These are phyloP conservation scores for Matsumyia berberina DNA, from an alignment of 2,888 invertebrate species.

Conservation along the genomic window DNA sequence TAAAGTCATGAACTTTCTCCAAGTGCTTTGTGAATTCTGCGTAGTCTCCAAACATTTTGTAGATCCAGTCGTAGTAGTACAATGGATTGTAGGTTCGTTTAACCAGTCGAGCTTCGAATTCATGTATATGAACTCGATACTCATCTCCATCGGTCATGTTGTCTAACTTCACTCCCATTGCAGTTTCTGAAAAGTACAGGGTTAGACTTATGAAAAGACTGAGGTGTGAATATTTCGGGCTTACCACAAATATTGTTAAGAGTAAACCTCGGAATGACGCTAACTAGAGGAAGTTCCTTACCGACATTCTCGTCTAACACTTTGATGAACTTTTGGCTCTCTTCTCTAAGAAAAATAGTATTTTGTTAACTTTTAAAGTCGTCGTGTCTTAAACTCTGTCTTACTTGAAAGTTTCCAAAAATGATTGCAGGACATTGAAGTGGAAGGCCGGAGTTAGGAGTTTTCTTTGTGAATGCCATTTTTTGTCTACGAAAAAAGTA, in stretches of 20 bases:
- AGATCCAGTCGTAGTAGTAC: conserved; percentile 85
- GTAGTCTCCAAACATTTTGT: too few relatives aligned
- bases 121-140: conserved; percentile 87
- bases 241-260: conserved; percentile 89
- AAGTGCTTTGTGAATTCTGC: too few relatives aligned
- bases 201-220: neutral
- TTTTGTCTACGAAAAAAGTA: conserved; percentile 80
- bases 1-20: too few relatives aligned
- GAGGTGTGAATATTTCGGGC: conserved; percentile 71
- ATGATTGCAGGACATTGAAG: conserved; percentile 86
- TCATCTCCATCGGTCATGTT: conserved; percentile 84
- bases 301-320: conserved; percentile 79
- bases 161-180: conserved; percentile 88
- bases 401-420: conserved; percentile 82
- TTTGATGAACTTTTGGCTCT: conserved; percentile 81
- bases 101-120: conserved; percentile 83
- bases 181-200: conserved; percentile 85
- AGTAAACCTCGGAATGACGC: conserved; percentile 86
- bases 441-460: conserved; percentile 88
- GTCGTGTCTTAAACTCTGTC: conserved; percentile 11
- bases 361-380: neutral
- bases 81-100: too few relatives aligned
- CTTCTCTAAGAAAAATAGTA: conserved; percentile 82
- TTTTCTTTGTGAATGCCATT: conserved; percentile 87
- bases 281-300: conserved; percentile 84